These are phyloP conservation scores for Leptinotarsa undecemlineata DNA, from an alignment of 1,140 invertebrate genomes.

Conservation along the genomic window DNA sequence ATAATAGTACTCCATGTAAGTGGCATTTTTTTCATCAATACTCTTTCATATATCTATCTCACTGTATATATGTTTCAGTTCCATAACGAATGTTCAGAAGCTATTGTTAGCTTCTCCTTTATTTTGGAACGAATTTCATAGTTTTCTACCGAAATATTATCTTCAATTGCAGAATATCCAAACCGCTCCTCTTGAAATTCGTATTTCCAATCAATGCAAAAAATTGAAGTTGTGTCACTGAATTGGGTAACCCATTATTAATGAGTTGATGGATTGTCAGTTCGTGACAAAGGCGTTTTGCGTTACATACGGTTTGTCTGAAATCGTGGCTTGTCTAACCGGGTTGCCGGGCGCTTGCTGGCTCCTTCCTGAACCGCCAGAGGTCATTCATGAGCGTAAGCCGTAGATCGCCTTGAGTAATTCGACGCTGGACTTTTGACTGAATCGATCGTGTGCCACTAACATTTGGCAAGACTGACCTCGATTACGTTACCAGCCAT, in stretches of 20 bases:
- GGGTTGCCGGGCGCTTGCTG: slow-evolving; percentile 29
- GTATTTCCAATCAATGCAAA: background rate
- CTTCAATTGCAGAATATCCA: too few species aligned
- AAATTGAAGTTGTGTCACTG: slow-evolving; percentile 39
- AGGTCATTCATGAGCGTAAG: slow-evolving; percentile 34
- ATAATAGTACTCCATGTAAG: too few species aligned
- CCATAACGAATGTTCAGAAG: too few species aligned
- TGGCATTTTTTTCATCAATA: too few species aligned
- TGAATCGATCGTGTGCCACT: background rate
- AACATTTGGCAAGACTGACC: slow-evolving; percentile 11
- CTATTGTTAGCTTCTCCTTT: too few species aligned
- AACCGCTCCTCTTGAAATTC: too few species aligned
- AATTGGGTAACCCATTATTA: slow-evolving; percentile 43
- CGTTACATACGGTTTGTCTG: slow-evolving; percentile 33
- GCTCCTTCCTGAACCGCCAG: slow-evolving; percentile 37
- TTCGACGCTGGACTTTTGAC: slow-evolving; percentile 27
- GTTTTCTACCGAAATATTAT: too few species aligned
- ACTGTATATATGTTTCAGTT: too few species aligned
- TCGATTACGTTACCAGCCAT: too few species aligned
- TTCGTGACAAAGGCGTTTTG: slow-evolving; percentile 45
- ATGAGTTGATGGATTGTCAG: slow-evolving; percentile 43
- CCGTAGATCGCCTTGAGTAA: slow-evolving; percentile 31
- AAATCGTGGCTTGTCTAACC: slow-evolving; percentile 41
- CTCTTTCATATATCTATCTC: too few species aligned
- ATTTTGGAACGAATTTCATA: too few species aligned